Base-by-base conservation (phyloP, 2,113 vertebrate species). In the Proteles cristata region DNA sequence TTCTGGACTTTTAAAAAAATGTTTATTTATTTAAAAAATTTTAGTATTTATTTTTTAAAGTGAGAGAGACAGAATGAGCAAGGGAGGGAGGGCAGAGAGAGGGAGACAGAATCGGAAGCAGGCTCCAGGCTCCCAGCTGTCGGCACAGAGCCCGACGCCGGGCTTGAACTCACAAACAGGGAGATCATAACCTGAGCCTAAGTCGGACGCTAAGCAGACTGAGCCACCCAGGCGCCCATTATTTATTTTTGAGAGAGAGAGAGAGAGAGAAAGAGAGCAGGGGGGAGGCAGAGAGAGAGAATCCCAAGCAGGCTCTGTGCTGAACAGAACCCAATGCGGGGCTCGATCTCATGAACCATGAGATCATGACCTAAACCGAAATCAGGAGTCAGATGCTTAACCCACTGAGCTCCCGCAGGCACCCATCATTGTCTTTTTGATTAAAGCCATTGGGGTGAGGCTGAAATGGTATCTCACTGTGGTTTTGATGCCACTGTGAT, bases 91-190 rank as follows among this genome's bases (percentile, higher is more conserved):
- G 58, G 2, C 58, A 61, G 71, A 43, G 11, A 39, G 17, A 71
- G 35, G 25, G 21, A 61, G 58, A 61, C 58, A 23, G 58, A 61
- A 61, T 61, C 58, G 0, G 58, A 74, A 43, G 23, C 23, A 43
- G 71, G 39, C 58, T 61, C 21, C 58, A 61, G 58, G 8, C 58
- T 61, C 58, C 3, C 21, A 61, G 21, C 2, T 9, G 58, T 61
- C 21, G 23, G 58, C 21, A 8, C 8, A 61, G 73, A 6, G 39
- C 23, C 23, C 3, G 0, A 74, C 3, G 0, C 0, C 5, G 6
- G 23, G 23, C 23, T 74, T 0, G 5, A 74, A 11, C 39, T 23
- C 39, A 1, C 8, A 23, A 7, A 74, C 71, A 1, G 1, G 7
- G 71, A 25, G 71, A 43, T 11, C 71, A 0, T 43, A 39, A 74